Conservation (phyloP, 2,797 vertebrate genomes). For the Lepus oiostolus region DNA sequence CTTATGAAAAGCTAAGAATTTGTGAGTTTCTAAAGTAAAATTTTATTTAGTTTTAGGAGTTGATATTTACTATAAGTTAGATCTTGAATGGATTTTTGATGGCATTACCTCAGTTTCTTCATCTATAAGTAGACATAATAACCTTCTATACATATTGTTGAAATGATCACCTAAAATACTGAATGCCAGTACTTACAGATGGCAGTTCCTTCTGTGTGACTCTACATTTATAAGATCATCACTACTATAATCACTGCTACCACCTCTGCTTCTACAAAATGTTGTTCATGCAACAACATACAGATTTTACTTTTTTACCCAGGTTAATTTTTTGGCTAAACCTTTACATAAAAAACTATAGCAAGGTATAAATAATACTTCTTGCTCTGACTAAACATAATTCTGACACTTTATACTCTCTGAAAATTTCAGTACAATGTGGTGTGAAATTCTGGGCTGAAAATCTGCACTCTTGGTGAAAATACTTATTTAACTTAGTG, state of each 20-base stretch:
- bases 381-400: conserved; percentile 84
- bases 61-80: neutral
- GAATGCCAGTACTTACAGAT: neutral
- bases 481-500: conserved; percentile 43
- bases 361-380: conserved; percentile 85
- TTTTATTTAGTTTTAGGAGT: conserved; percentile 36
- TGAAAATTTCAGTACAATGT: conserved; percentile 80
- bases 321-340: conserved; percentile 70
- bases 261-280: neutral
- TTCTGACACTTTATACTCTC: conserved; percentile 84
- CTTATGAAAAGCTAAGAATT: conserved; percentile 9
- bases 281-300: conserved; percentile 26
- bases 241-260: neutral
- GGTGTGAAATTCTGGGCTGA: conserved; percentile 76
- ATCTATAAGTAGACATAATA: neutral
- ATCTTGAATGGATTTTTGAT: conserved; percentile 20
- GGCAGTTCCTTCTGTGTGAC: neutral
- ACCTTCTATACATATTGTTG: neutral
- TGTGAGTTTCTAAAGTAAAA: neutral
- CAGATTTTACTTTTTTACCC: conserved; percentile 61
- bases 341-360: conserved; percentile 78
- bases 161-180: neutral
- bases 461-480: conserved; percentile 71
- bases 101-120: conserved; percentile 2
- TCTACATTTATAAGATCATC: neutral